These are phyloP conservation scores for Mastomys natalensis DNA, from an alignment of 2,113 vertebrate species.

Conservation along the genomic window DNA sequence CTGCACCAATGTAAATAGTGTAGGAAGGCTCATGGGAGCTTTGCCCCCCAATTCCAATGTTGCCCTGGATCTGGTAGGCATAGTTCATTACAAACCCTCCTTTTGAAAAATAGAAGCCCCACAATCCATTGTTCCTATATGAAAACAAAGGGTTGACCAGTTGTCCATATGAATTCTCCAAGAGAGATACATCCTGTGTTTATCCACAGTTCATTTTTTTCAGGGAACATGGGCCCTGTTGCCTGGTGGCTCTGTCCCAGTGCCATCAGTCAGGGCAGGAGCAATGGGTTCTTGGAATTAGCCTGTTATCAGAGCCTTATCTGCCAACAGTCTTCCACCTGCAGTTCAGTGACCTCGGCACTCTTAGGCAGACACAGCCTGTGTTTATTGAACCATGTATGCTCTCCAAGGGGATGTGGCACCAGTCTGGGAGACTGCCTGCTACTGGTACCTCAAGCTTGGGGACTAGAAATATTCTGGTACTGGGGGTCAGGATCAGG, in stretches of 20 bases:
- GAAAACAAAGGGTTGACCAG: background rate
- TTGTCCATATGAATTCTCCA: background rate
- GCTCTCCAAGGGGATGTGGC: background rate
- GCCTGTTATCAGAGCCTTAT: constrained; percentile 74
- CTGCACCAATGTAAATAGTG: background rate
- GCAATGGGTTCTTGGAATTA: background rate
- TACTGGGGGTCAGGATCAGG: background rate
- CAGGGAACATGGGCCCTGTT: background rate
- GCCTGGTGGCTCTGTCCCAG: background rate
- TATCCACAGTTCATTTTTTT: background rate
- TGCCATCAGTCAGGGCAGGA: background rate
- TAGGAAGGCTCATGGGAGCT: background rate
- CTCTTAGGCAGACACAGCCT: constrained; percentile 63
- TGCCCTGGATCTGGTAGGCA: background rate
- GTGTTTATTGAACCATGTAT: background rate
- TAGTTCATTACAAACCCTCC: background rate
- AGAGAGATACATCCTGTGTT: background rate
- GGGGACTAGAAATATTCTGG: background rate
- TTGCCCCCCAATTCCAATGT: background rate
- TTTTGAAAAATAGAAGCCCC: background rate
- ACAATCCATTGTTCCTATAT: background rate
- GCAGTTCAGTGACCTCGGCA: constrained; percentile 83
- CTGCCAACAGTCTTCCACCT: constrained; percentile 76
- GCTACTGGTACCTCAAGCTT: background rate
- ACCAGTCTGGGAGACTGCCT: background rate